These are phyloP conservation scores for Apocrypta bakeri DNA, from an alignment of 1,140 invertebrate species.

Conservation along the genomic window DNA sequence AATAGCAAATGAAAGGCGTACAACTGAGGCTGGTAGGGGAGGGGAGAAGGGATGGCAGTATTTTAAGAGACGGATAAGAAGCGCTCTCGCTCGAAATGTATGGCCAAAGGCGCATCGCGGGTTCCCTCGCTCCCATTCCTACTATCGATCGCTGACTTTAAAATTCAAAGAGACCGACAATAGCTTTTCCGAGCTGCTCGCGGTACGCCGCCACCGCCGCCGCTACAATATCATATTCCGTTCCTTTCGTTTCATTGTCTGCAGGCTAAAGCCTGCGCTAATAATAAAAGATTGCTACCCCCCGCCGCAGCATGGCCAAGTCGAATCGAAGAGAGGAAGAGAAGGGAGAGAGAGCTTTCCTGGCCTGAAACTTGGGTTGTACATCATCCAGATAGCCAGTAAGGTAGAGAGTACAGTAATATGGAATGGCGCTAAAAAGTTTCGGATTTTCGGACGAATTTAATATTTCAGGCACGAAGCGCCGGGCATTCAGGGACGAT, in stretches of 20 bases:
- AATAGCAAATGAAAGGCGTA: conserved; percentile 54
- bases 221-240: conserved; percentile 75
- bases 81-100: conserved; percentile 56
- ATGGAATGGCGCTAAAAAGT: conserved; percentile 64
- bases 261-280: conserved; percentile 72
- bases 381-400: conserved; percentile 70
- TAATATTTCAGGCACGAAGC: conserved; percentile 66
- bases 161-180: conserved; percentile 77
- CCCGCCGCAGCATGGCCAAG: conserved; percentile 60
- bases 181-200: conserved; percentile 67
- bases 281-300: conserved; percentile 76
- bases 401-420: conserved; percentile 60
- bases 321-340: conserved; percentile 45
- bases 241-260: conserved; percentile 75
- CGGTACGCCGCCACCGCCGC: conserved; percentile 31
- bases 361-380: conserved; percentile 68
- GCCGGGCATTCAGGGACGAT: conserved; percentile 47
- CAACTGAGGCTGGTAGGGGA: conserved; percentile 49
- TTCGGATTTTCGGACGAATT: conserved; percentile 69
- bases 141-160: conserved; percentile 69
- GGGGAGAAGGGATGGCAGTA: conserved; percentile 59
- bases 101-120: conserved; percentile 72
- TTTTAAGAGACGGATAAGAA: conserved; percentile 49
- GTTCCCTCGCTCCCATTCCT: conserved; percentile 2
- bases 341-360: conserved; percentile 47